Base-by-base conservation (phyloP, 2,113 vertebrate species). In the Rattus norvegicus region DNA sequence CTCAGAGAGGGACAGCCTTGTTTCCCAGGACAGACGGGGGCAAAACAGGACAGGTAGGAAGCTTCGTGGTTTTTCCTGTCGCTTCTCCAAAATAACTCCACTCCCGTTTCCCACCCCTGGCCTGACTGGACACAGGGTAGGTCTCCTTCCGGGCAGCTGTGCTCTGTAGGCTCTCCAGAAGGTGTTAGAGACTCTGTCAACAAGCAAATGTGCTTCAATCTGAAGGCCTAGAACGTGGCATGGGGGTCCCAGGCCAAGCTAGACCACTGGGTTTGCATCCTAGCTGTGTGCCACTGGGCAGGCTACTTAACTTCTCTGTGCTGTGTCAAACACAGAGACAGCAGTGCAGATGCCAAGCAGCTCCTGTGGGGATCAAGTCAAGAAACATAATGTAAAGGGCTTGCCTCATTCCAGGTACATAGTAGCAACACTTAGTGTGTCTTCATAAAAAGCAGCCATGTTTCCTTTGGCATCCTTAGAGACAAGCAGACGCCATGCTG, bases 21-120 rank as follows among this genome's bases (percentile, higher is more conserved):
- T 97, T 98, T 93, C 97, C 7, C 0, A 91, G 95, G 94, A 96
- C 95, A 96, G 95, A 96, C 95, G 94, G 95, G 95, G 95, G 91
- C 94, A 96, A 95, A 97, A 98, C 83, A 73, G 97, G 97, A 97
- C 95, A 97, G 96, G 98, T 97, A 97, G 96, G 97, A 98, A 96
- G 95, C 90, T 97, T 97, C 91, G 95, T 85, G 96, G 96, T 95
- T 97, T 97, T 72, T 92, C 56, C 12, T 90, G 96, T 98, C 94
- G 39, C 95, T 97, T 91, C 87, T 98, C 96, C 87, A 97, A 97
- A 98, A 97, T 98, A 98, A 94, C 95, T 96, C 92, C 90, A n/a
- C 43, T 89, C 67, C 88, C 96, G 95, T 95, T 96, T 93, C 96
- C 97, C 73, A 96, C 96, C 97, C 97, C 97, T 97, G 95, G 97